Conservation (phyloP, 2,113 vertebrate species). For the Okapia johnstoni region DNA sequence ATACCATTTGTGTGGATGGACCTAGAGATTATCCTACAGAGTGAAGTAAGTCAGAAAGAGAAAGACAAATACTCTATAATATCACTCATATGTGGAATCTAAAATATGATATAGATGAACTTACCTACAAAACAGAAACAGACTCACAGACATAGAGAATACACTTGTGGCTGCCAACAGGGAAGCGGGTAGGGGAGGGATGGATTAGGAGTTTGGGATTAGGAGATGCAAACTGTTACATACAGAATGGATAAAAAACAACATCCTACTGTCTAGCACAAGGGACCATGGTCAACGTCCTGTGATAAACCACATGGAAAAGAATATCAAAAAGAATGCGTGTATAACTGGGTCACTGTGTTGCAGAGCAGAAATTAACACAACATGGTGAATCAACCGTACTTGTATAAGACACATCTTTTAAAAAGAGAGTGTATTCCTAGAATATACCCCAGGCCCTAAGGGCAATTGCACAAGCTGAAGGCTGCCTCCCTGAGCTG, state of each 20-base stretch:
- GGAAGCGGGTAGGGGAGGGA: not conserved
- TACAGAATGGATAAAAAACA: not conserved
- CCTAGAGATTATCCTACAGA: not conserved
- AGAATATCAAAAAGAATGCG: not conserved
- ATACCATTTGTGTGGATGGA: too few relatives aligned
- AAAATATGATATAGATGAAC: not conserved
- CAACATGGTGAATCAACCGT: not conserved
- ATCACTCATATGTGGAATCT: not conserved
- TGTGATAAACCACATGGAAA: not conserved
- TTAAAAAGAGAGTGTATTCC: not conserved
- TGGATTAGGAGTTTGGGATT: not conserved
- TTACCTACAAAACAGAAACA: not conserved
- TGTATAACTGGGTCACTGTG: accelerated
- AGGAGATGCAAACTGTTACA: not conserved
- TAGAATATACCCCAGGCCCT: not conserved
- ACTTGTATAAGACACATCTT: not conserved
- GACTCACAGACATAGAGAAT: not conserved
- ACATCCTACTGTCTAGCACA: accelerated
- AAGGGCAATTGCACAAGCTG: not conserved
- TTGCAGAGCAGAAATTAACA: not conserved
- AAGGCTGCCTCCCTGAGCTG: not conserved
- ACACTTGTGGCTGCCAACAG: not conserved
- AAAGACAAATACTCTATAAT: not conserved
- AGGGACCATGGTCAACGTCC: not conserved
- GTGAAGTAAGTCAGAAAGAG: not conserved